Percentiles rank a stretch among this genome's conserved stretches.
Evolutionary conservation across 2,113 vertebrate genomes (phyloP).

Genomic region (Cathartes aura): DNA sequence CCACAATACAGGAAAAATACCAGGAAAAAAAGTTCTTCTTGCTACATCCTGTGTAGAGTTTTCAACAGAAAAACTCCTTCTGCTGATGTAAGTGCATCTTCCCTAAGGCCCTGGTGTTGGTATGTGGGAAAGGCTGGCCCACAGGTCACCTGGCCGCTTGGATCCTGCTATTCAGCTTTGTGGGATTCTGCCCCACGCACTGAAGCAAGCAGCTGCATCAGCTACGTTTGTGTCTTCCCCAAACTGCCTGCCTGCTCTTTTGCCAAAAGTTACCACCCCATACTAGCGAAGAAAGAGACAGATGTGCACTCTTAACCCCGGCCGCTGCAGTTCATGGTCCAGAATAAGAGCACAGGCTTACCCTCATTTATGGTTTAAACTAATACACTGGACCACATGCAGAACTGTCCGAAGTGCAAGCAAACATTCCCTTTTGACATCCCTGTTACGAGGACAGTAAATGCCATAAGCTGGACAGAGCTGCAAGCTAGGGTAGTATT

Average conservation of each 20-base stretch:
- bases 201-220: not conserved
- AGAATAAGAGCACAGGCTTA: not conserved
- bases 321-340: not conserved
- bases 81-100: not conserved
- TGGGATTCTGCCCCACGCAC: not conserved
- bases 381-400: not conserved
- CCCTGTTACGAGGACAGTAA: not conserved
- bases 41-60: not conserved
- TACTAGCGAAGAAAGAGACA: not conserved
- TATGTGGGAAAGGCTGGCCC: not conserved
- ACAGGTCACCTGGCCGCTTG: not conserved
- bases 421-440: not conserved
- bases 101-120: not conserved
- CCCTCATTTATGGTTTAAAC: not conserved
- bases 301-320: accelerated
- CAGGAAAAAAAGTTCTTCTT: not conserved
- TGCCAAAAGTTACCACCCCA: not conserved
- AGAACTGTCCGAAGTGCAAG: not conserved
- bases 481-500: not conserved
- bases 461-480: not conserved
- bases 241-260: not conserved
- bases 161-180: not conserved
- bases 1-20: not conserved
- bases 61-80: not conserved
- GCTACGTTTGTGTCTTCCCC: not conserved